Conservation (phyloP, 1,140 invertebrate genomes). For the Periplaneta americana region DNA sequence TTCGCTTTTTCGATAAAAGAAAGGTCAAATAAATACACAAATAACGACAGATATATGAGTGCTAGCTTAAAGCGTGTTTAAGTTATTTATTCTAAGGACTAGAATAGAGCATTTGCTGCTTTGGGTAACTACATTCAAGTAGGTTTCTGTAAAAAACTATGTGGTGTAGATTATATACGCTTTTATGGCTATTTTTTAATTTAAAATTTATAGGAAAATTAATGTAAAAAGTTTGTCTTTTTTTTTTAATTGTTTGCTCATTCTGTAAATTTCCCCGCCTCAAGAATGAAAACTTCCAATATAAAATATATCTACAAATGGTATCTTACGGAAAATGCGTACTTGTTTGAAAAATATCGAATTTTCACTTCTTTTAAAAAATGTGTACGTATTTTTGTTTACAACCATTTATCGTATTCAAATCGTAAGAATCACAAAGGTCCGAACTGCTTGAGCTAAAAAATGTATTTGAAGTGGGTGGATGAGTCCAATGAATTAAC, state of each 20-base stretch:
- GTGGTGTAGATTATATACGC: not conserved
- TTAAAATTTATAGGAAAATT: not conserved
- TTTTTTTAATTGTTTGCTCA: not conserved
- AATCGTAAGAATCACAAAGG: no score
- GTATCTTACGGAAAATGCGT: not conserved
- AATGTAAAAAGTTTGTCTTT: not conserved
- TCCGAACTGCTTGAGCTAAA: not conserved
- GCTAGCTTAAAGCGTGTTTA: not conserved
- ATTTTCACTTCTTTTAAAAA: not conserved
- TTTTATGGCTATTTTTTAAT: not conserved
- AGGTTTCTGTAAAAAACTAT: not conserved
- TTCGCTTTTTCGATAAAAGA: not conserved
- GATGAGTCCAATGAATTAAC: not conserved
- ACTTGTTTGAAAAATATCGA: not conserved
- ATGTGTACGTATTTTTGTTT: not conserved
- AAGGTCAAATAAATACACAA: not conserved
- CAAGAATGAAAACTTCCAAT: not conserved
- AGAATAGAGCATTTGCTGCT: not conserved
- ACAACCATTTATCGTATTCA: not conserved
- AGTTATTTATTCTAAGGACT: not conserved
- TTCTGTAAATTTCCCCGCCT: not conserved
- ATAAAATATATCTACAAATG: not conserved
- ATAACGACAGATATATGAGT: not conserved
- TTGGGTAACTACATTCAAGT: not conserved
- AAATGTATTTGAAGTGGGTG: not conserved